Evolutionary conservation across 2,113 vertebrate species (phyloP), one percentile per base, ranked within the genome.

Genomic region (Pangasianodon gigas): DNA sequence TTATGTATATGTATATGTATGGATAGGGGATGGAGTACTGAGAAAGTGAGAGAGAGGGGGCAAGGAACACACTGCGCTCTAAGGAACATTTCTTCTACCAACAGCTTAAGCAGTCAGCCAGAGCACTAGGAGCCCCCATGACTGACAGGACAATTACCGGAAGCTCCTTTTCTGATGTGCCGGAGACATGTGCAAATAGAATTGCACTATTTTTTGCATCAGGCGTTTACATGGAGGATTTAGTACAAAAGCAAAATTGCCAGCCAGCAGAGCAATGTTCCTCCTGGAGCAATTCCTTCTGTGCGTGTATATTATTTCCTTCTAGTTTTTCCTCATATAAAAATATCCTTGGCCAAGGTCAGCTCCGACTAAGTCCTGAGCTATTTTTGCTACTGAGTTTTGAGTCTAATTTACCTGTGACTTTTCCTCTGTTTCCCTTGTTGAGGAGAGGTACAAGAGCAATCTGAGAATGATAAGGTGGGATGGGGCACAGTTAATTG

Each of bases 111-210:
- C 93, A 94, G 94, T 95, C 93, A 93, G 92, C 88, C 91, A 91
- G 89, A 94, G 94, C 96, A 95, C 94, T 94, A 87, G 91, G 95
- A 94, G 93, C 92, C 62, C 80, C 51, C 82, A 86, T 96, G 95
- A 97, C 93, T 97, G 97, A 96, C 96, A 97, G 95, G 94, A 96
- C 96, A 97, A 97, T 97, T 97, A 97, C 95, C 86, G 94, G 92
- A 81, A 95, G 94, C 92, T 96, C 93, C 95, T 91, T 93, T 93
- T 93, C 93, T 93, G 92, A 95, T 94, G 95, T 93, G 93, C 94
- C 93, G 94, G 93, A 93, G 95, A 96, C 94, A 94, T 95, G 94
- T 95, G 94, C 96, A 97, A 97, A 97, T 95, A 96, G 94, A 95
- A 95, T 95, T 95, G 95, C 95, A 95, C 92, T 93, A 94, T 95